Base-by-base conservation (phyloP, 2,113 vertebrate species). In the Haplochromis vanheusdeni region DNA sequence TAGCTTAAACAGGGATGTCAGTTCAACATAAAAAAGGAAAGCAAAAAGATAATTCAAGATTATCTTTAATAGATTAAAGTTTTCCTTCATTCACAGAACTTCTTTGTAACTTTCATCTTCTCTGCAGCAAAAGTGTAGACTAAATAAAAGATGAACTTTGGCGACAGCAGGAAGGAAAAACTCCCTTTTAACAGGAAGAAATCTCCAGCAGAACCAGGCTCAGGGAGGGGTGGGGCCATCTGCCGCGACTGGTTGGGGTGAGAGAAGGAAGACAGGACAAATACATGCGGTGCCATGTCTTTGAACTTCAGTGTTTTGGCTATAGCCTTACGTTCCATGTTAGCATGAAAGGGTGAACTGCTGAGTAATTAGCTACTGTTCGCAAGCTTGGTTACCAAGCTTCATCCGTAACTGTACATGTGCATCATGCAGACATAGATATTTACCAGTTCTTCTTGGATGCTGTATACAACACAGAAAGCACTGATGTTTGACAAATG, bases 151-250 rank as follows among this genome's bases (percentile, higher is more conserved):
- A 73, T 73, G 0, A 45, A 26, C 1, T 13, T 65, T 65, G 60
- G 60, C 3, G 1, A 65, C 33, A 65, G 19, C 0, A 1, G 60
- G 0, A 65, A 65, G 0, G 0, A 13, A 65, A 37, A 65, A 37
- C 19, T 65, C 33, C 60, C 60, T 21, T 65, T 37, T 65, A 65
- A 65, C 19, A 37, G 6, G 33, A 65, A 37, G 19, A 37, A 65
- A 37, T 11, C 33, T 65, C 33, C 19, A 21, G 4, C 10, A 8
- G 3, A 65, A 65, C 33, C 60, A 21, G 60, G 31, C 60, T 19
- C 28, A 62, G 58, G 9, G 31, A 62, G 6, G 31, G 31, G 58
- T 2, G 1, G 31, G 1, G 31, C 58, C 2, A 19, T 19, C 28
- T 60, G 56, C 56, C 3, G 2, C 1, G 4, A 35, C 17, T 65